Percentiles rank a stretch among this genome's conserved stretches.
phyloP scores from a whole-genome alignment of 2,888 invertebrate genomes.

The Digitonthophagus gazella region DNA sequence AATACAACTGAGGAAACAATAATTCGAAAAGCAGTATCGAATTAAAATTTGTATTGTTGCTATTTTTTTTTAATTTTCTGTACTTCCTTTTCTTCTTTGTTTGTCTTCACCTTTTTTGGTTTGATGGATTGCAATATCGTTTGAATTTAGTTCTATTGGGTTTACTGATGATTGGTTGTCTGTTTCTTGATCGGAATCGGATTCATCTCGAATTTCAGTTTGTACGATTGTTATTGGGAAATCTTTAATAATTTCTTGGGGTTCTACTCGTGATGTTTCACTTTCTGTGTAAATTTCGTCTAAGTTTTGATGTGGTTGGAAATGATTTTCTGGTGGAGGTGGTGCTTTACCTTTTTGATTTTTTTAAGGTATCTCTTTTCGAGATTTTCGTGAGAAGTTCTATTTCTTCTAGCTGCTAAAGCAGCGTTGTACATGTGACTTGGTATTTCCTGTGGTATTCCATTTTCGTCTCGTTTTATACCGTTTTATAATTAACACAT shows the following conservation, averaged over 20 bases:
- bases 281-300: constrained; percentile 55
- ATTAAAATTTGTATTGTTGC: constrained; percentile 54
- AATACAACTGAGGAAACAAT: too few species aligned
- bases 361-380: constrained; percentile 51
- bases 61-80: constrained; percentile 75
- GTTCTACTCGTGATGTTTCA: constrained; percentile 44
- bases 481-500: too few species aligned
- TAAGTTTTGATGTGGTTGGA: constrained; percentile 44
- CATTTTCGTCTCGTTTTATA: constrained; percentile 59
- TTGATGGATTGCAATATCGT: constrained; percentile 73
- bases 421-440: constrained; percentile 72
- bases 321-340: constrained; percentile 59
- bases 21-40: too few species aligned
- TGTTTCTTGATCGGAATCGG: constrained; percentile 56
- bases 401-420: constrained; percentile 65
- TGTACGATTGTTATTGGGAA: constrained; percentile 21
- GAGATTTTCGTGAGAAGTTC: constrained; percentile 51
- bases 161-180: constrained; percentile 54
- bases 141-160: constrained; percentile 71
- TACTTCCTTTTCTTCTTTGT: constrained; percentile 73
- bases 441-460: constrained; percentile 69
- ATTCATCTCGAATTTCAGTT: constrained; percentile 43
- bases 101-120: constrained; percentile 61
- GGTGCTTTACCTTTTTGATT: constrained; percentile 74
- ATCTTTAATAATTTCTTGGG: constrained; percentile 48